Evolutionary conservation across 2,888 invertebrate species (phyloP), one percentile per base, ranked within the genome.

Genomic region (Pocota personata): DNA sequence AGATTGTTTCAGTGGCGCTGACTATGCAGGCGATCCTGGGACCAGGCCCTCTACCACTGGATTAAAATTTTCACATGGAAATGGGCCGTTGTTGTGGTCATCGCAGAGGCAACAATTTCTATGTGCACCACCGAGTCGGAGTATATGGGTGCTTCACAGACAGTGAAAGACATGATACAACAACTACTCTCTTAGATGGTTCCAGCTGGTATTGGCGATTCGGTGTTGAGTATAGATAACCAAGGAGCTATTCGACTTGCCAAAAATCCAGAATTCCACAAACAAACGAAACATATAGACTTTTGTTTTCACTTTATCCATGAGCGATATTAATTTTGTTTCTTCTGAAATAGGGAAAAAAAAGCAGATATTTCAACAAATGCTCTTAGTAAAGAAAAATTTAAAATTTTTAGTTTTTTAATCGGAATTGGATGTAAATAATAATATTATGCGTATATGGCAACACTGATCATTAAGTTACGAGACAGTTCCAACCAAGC

Each of bases 221-320:
- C 24, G 30, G 30, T 16, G 3, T 50, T 75, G 14, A 67, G 67
- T 10, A 60, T 80, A 58, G 67, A 82, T 12, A 79, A 79, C 37
- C 72, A 72, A 27, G 67, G 69, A 16, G 67, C 80, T 19, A 75
- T 87, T 14, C 24, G 77, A 1, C n/a, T 84, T 1, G 32, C 86
- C 1, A 86, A 79, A 52, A 86, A 86, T 69, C 76, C 77, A 21
- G 80, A 83, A 12, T 80, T 73, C 16, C 87, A 87, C 57, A 78
- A 87, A 48, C 37, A 75, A 8, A 73, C 82, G 6, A 87, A 87
- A 40, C 87, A 87, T 19, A 87, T 83, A n/a, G 71, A 83, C 24
- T 60, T 77, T 3, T 19, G 71, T 8, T 82, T 58, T 14, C 82
- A 82, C 72, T 86, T 86, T 12, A 88, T 88, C 8, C 64, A 84